These are phyloP conservation scores for Triplophysa dalaica DNA, from an alignment of 2,113 vertebrate genomes.

Conservation along the genomic window DNA sequence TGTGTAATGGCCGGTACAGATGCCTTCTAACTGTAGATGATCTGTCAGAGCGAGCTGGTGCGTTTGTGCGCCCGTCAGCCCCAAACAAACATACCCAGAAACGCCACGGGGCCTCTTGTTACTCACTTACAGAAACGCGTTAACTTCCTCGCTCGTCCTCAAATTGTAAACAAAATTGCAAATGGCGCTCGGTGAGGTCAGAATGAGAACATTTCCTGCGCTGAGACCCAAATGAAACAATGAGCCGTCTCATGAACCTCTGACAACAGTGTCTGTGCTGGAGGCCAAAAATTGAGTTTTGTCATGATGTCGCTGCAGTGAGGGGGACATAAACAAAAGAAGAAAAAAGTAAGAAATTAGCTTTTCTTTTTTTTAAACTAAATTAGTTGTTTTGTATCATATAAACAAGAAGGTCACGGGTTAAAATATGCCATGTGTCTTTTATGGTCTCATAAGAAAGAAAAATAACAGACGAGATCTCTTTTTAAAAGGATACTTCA, in stretches of 20 bases:
- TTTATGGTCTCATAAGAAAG: too few species aligned
- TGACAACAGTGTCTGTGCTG: not conserved
- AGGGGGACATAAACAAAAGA: not conserved
- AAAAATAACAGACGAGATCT: too few species aligned
- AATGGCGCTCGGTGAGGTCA: conserved; percentile 31
- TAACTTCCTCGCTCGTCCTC: not conserved
- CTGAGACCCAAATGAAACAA: conserved; percentile 19
- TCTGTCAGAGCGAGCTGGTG: conserved; percentile 32
- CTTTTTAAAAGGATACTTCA: too few species aligned
- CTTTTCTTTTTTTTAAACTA: too few species aligned
- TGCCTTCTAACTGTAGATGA: conserved; percentile 35
- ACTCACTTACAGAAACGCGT: conserved; percentile 3
- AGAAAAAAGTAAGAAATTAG: too few species aligned
- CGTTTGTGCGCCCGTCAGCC: conserved; percentile 19
- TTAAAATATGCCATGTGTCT: too few species aligned
- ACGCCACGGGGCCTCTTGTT: not conserved
- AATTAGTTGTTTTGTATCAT: too few species aligned
- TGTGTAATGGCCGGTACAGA: not conserved
- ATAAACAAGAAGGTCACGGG: too few species aligned
- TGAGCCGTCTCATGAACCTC: not conserved
- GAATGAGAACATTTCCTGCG: conserved; percentile 38
- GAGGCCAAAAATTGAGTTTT: conserved; percentile 13
- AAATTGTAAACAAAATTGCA: conserved; percentile 28
- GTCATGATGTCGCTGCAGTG: not conserved
- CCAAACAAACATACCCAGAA: not conserved